These are phyloP conservation scores for Chionodraco myersi DNA, from an alignment of 2,113 vertebrate genomes.

Conservation along the genomic window DNA sequence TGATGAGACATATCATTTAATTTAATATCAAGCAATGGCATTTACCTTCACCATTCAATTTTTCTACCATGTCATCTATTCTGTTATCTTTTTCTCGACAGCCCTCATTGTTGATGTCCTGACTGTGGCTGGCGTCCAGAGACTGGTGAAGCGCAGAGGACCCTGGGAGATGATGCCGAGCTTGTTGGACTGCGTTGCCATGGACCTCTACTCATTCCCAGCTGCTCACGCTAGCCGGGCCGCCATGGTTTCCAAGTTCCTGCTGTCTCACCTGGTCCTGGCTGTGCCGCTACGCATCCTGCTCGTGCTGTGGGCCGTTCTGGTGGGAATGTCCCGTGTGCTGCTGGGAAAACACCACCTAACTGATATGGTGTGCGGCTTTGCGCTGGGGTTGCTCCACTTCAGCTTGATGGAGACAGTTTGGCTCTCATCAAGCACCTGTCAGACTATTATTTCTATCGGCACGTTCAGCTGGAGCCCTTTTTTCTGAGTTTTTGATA, in stretches of 20 bases:
- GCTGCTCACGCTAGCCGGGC: slow-evolving; percentile 93
- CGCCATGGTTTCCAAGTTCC: slow-evolving; percentile 96
- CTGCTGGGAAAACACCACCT: slow-evolving; percentile 94
- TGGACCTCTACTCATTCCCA: slow-evolving; percentile 95
- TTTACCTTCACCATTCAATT: too few relatives aligned
- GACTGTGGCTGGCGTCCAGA: slow-evolving; percentile 92
- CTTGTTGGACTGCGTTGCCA: slow-evolving; percentile 91
- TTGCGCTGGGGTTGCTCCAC: slow-evolving; percentile 91
- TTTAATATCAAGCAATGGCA: too few relatives aligned
- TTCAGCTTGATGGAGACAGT: slow-evolving; percentile 94
- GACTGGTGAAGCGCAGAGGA: slow-evolving; percentile 90
- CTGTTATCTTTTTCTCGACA: slow-evolving; percentile 51
- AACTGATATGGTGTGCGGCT: slow-evolving; percentile 93
- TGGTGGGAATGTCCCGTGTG: slow-evolving; percentile 91
- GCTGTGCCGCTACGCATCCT: slow-evolving; percentile 93
- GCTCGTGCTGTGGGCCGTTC: slow-evolving; percentile 93
- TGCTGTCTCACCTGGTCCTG: slow-evolving; percentile 95
- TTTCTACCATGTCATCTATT: too few relatives aligned
- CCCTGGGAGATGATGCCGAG: slow-evolving; percentile 90
- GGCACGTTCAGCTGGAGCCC: slow-evolving; percentile 86
- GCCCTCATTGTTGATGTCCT: slow-evolving; percentile 93
- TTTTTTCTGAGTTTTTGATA: slow-evolving; percentile 68
- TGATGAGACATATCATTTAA: too few relatives aligned
- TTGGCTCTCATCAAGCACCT: slow-evolving; percentile 94
- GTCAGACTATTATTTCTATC: slow-evolving; percentile 94